Conservation (phyloP, 2,888 invertebrate genomes). For the Fragum fragum region DNA sequence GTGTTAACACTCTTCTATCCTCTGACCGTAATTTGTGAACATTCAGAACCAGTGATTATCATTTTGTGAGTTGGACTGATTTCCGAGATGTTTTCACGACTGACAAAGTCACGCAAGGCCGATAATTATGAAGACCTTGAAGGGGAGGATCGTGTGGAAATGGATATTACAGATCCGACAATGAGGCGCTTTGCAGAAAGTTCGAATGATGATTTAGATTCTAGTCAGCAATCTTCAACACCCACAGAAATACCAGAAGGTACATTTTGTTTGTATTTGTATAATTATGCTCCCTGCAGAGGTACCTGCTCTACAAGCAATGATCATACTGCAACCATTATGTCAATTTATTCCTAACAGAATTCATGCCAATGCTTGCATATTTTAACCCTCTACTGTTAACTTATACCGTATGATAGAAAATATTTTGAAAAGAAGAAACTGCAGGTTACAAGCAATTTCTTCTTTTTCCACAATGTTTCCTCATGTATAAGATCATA, state of each 20-base stretch:
- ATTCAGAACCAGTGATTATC: constrained; percentile 16
- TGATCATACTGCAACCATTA: no score
- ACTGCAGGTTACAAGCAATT: no score
- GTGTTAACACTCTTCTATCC: background rate
- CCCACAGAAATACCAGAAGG: constrained; percentile 13
- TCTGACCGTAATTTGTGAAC: background rate
- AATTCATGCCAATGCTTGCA: no score
- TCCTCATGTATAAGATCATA: no score
- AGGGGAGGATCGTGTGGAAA: constrained; percentile 76
- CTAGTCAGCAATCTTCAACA: background rate
- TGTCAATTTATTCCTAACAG: no score
- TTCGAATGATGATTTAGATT: background rate
- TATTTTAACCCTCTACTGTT: no score
- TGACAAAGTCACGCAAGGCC: constrained; percentile 75
- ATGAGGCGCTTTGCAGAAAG: constrained; percentile 14
- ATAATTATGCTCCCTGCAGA: no score
- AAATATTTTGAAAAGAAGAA: no score
- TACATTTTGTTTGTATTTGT: no score
- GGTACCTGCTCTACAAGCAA: no score
- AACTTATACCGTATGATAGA: no score
- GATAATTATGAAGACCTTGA: constrained; percentile 80
- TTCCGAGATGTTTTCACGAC: constrained; percentile 71
- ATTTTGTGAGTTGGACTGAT: background rate
- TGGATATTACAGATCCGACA: constrained; percentile 79
- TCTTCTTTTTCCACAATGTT: no score